Percentiles rank a stretch among this genome's conserved stretches.
These are phyloP conservation scores for Halichondria panicea DNA, from an alignment of 37 sponge, comb jelly and placozoan species.

Conservation along the genomic window DNA sequence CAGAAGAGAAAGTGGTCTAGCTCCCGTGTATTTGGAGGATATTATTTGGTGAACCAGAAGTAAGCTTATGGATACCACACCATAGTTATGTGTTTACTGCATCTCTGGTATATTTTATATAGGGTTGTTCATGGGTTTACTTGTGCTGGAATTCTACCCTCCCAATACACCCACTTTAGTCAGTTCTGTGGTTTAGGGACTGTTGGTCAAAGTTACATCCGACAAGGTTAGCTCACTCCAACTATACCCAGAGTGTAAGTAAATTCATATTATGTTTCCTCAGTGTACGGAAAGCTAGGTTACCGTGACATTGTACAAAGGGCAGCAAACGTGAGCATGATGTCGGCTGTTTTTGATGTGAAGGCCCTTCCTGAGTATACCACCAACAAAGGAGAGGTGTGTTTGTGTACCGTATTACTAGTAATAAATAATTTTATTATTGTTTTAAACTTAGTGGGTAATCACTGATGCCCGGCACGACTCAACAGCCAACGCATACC, in stretches of 20 bases:
- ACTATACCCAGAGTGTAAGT: not conserved
- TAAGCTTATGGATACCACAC: too few species aligned
- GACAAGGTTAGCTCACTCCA: too few species aligned
- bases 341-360: constrained; percentile 2
- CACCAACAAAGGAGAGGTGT: constrained; percentile 23
- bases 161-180: constrained; percentile 10
- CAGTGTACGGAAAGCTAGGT: not conserved
- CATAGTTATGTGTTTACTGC: too few species aligned
- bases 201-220: too few species aligned
- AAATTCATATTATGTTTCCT: not conserved
- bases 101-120: not conserved
- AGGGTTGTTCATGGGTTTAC: constrained; percentile 33
- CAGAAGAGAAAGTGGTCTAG: too few species aligned
- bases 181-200: not conserved
- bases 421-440: not conserved
- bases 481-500: constrained; percentile 22
- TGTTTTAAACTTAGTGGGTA: constrained; percentile 7
- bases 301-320: not conserved
- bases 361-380: constrained; percentile 10
- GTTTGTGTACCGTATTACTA: not conserved
- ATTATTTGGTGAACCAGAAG: too few species aligned
- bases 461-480: constrained; percentile 15
- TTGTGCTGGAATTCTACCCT: constrained; percentile 19
- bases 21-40: too few species aligned
- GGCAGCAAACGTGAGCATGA: not conserved